phyloP scores from a whole-genome alignment of 2,888 invertebrate genomes.

The Resseliella maxima region DNA sequence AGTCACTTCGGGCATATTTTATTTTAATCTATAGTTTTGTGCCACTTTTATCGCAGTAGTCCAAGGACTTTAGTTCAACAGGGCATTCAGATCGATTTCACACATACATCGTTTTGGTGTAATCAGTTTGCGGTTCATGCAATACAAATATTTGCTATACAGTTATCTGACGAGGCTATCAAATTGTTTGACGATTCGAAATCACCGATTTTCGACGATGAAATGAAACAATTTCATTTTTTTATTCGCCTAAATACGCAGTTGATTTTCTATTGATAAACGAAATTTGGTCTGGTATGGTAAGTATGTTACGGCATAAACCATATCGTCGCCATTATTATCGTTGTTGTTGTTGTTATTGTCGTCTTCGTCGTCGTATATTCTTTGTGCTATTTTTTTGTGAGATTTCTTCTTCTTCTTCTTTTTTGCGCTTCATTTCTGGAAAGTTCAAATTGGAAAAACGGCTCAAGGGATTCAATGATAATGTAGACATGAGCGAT shows the following conservation, averaged over 20 bases:
- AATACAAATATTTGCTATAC: not conserved
- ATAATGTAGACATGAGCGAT: not conserved
- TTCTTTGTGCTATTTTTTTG: too few relatives aligned
- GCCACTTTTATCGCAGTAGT: conserved; percentile 14
- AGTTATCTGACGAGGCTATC: not conserved
- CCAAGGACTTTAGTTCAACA: conserved; percentile 2
- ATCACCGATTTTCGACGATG: not conserved
- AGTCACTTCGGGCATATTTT: not conserved
- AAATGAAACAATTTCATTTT: too few relatives aligned
- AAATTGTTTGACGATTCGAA: not conserved
- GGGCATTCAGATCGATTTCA: not conserved
- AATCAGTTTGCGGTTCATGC: not conserved
- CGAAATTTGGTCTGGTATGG: too few relatives aligned
- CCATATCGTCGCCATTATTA: too few relatives aligned
- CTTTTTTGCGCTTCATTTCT: not conserved
- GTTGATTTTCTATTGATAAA: too few relatives aligned
- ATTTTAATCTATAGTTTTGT: not conserved
- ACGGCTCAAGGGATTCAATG: not conserved
- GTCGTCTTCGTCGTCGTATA: too few relatives aligned
- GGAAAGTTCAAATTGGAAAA: not conserved
- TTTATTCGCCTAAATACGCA: too few relatives aligned
- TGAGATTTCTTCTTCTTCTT: too few relatives aligned
- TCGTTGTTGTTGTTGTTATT: too few relatives aligned
- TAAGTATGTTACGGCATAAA: too few relatives aligned
- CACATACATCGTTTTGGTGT: not conserved